A percentile compares a stretch with the other conserved stretches of the same genome.
phyloP scores from a whole-genome alignment of 2,888 invertebrate genomes.

The Rhagium mordax region DNA sequence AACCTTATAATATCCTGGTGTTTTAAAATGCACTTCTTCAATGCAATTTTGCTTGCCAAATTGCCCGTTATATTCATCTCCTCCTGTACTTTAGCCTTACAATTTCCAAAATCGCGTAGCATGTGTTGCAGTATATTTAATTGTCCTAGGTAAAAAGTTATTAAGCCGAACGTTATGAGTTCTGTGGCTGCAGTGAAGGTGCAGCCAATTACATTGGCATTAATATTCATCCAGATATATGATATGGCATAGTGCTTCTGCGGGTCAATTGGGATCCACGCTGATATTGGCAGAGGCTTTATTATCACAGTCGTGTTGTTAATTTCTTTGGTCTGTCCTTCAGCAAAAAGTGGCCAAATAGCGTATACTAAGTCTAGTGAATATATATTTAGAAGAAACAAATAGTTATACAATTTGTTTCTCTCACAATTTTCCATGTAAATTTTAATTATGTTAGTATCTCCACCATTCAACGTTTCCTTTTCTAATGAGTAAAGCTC shows the following conservation, averaged over 20 bases:
- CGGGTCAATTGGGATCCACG: background rate
- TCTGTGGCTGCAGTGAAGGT: background rate
- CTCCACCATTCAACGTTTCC: background rate
- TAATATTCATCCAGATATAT: background rate
- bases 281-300: background rate
- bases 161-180: background rate
- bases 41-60: background rate
- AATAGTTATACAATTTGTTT: background rate
- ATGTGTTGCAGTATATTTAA: background rate
- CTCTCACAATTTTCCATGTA: background rate
- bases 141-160: background rate
- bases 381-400: background rate
- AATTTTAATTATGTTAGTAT: background rate
- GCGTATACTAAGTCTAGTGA: background rate
- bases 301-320: background rate
- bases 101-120: background rate
- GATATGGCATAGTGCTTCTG: constrained; percentile 6
- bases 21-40: background rate
- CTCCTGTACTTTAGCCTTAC: background rate
- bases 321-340: background rate
- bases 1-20: constrained; percentile 11
- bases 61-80: background rate
- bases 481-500: background rate
- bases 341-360: background rate
- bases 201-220: background rate